Conservation (phyloP, 2,888 invertebrate genomes). For the Eupithecia exiguata region DNA sequence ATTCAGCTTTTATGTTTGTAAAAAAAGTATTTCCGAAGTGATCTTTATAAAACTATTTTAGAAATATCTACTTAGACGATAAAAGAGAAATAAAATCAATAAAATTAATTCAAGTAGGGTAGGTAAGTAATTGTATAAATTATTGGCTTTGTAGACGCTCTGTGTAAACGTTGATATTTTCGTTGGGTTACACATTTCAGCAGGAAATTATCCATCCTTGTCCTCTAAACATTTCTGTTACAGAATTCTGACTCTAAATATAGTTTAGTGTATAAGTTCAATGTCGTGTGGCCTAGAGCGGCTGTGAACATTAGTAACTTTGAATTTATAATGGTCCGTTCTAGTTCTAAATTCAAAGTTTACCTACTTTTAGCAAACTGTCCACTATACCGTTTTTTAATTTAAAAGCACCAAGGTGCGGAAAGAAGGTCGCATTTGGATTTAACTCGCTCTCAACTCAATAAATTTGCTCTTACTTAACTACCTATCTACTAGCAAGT, state of each 20-base stretch:
- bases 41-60: no score
- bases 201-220: slow-evolving; percentile 48
- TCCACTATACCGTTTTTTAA: slow-evolving; percentile 14
- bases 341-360: slow-evolving; percentile 11
- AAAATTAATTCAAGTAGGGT: background rate
- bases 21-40: no score
- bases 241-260: slow-evolving; percentile 55
- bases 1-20: no score
- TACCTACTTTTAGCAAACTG: slow-evolving; percentile 17
- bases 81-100: background rate
- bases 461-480: background rate
- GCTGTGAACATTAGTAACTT: slow-evolving; percentile 43
- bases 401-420: background rate
- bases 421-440: background rate
- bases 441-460: background rate
- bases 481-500: background rate
- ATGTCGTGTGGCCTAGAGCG: slow-evolving; percentile 65
- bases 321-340: slow-evolving; percentile 40
- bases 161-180: background rate
- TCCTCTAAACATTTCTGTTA: slow-evolving; percentile 53
- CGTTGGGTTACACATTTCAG: slow-evolving; percentile 17
- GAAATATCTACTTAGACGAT: background rate
- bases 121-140: background rate
- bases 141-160: background rate
- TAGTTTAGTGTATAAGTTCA: slow-evolving; percentile 68